These are phyloP conservation scores for Cyprinodon diabolis DNA, from an alignment of 2,797 vertebrate genomes.

Conservation along the genomic window DNA sequence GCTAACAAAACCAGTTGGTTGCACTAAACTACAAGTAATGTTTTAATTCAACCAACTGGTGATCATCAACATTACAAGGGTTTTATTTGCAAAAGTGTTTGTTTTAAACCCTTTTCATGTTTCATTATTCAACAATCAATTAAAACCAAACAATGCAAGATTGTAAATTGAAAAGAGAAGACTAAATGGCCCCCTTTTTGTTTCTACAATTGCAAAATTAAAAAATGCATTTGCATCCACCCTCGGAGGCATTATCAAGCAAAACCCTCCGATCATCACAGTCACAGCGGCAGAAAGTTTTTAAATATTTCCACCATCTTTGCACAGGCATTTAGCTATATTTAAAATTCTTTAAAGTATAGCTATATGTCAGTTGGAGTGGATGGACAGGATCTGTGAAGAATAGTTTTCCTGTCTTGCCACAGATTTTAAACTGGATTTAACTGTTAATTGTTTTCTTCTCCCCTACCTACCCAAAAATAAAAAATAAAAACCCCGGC, in stretches of 20 bases:
- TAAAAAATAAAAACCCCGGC: too few relatives aligned
- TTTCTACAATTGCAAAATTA: neutral
- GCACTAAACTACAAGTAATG: too few relatives aligned
- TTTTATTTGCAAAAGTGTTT: neutral
- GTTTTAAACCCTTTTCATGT: neutral
- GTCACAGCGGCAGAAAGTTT: neutral
- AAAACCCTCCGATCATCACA: neutral
- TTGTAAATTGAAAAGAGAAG: neutral
- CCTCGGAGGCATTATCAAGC: neutral
- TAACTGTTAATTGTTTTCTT: neutral
- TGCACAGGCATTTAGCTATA: neutral
- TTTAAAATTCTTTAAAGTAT: neutral
- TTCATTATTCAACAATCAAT: neutral
- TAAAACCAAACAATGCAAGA: neutral
- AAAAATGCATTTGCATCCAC: neutral
- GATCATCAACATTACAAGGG: neutral
- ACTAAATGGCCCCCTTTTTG: neutral
- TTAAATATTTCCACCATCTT: neutral
- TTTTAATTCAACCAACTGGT: too few relatives aligned
- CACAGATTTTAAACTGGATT: neutral
- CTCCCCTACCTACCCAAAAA: neutral
- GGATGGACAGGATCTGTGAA: neutral
- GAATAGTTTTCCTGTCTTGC: neutral
- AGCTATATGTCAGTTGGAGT: neutral
- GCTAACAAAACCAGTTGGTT: too few relatives aligned